phyloP scores from a whole-genome alignment of 2,113 vertebrate genomes.

The Callipepla californica region DNA sequence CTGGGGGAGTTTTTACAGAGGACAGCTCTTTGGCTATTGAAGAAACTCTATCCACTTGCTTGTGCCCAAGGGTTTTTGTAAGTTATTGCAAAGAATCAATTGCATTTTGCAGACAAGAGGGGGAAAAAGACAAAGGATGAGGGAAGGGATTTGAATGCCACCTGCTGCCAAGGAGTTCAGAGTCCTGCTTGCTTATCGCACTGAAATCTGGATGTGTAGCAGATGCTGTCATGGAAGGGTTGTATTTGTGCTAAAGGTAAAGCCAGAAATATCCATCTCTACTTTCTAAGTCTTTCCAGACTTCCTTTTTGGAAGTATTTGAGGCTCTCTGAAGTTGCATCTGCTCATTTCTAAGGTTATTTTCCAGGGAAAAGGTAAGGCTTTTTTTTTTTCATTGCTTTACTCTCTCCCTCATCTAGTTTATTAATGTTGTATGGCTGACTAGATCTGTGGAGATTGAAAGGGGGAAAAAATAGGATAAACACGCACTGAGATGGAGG shows the following conservation, averaged over 20 bases:
- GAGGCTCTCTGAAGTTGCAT: background rate
- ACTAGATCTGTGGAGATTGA: background rate
- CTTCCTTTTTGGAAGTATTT: background rate
- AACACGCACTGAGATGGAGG: background rate
- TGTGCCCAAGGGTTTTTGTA: accelerated
- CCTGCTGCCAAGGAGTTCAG: background rate
- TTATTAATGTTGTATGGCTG: background rate
- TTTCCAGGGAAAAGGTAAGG: background rate
- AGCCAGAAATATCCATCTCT: background rate
- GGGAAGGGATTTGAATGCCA: background rate
- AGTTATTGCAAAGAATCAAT: background rate
- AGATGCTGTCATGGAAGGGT: background rate
- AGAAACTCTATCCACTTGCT: background rate
- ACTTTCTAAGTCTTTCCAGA: background rate
- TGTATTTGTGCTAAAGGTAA: background rate
- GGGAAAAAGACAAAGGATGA: background rate
- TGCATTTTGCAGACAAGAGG: background rate
- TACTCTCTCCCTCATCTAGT: background rate
- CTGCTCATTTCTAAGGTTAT: background rate
- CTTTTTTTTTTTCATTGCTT: background rate
- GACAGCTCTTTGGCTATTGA: background rate
- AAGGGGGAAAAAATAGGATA: background rate
- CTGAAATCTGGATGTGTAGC: background rate
- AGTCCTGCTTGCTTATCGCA: background rate
- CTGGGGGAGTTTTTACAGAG: background rate